Evolutionary conservation across 37 sponge, comb jelly and placozoan genomes (phyloP), one percentile per base, ranked within the genome.

Genomic region (Cliona cf. orientalis): DNA sequence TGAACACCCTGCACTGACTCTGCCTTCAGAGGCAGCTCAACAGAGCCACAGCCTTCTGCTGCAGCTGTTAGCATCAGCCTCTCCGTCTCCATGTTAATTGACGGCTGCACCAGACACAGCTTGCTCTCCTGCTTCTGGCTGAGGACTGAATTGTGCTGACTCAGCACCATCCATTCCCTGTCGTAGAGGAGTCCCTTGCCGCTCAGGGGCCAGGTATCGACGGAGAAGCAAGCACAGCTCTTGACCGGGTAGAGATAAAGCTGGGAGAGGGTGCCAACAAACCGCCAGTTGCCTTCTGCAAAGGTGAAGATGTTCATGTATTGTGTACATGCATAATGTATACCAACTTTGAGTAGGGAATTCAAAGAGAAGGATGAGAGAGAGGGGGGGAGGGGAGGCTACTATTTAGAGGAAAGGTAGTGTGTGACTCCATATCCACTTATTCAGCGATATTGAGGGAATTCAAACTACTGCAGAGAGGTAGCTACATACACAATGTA

Each of bases 221-320:
- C 89, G 25, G 26, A 11, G 61, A 78, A 58, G 34, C 66, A 66
- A 33, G 68, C 76, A 83, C 97, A 96, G 76, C 95, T 88, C 86
- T 96, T 96, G 63, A 96, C 68, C 32, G 97, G 97, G 58, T 94
- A 96, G 29, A 96, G 74, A 3, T 33, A n/a, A 14, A 95, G 72
- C 22, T 61, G 63, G 5, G 17, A n/a, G 25, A 61, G 26, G 25
- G 12, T 6, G n/a, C 63, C 63, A 61, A 22, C 63, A n/a, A 25
- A 21, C 14, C 17, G 55, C 14, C 11, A 17, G 55, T 17, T 17
- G 17, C 36, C 9, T 29, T 1, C 5, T 19, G 4, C 33, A n/a
- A n/a, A n/a, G n/a, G n/a, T n/a, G n/a, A n/a, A n/a, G n/a, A n/a
- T n/a, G n/a, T n/a, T n/a, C n/a, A n/a, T n/a, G n/a, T n/a, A 53